Conservation (phyloP, 2,797 vertebrate genomes). For the Melanotaenia pygmaea region DNA sequence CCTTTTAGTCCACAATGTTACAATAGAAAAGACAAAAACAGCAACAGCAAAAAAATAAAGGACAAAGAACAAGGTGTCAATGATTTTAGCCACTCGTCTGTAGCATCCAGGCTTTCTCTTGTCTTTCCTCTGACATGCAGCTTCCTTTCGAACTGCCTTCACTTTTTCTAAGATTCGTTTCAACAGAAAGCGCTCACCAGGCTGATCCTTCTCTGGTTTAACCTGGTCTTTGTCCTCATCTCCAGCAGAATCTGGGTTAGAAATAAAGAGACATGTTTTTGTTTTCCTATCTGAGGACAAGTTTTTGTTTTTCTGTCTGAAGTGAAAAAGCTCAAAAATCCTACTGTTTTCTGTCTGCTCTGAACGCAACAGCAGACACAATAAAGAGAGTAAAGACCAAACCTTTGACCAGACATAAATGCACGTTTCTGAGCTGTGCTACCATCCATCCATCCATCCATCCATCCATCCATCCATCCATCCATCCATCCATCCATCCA, state of each 20-base stretch:
- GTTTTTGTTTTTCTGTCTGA: no score
- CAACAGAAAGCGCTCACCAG: neutral
- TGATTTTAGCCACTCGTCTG: slow-evolving; percentile 21
- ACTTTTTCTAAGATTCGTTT: slow-evolving; percentile 63
- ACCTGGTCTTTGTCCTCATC: neutral
- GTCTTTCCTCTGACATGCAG: neutral
- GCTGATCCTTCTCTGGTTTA: neutral
- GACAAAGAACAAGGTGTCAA: slow-evolving; percentile 46
- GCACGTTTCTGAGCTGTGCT: no score
- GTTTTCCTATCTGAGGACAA: no score
- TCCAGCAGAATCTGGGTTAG: slow-evolving; percentile 23
- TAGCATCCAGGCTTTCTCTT: slow-evolving; percentile 3
- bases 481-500: no score
- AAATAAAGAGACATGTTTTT: no score
- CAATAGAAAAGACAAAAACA: neutral
- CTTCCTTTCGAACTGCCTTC: slow-evolving; percentile 30
- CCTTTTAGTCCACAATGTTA: neutral
- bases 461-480: no score
- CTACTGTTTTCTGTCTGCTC: no score
- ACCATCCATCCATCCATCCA: no score
- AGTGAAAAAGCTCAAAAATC: no score
- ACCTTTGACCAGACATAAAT: no score
- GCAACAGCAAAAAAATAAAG: slow-evolving; percentile 20
- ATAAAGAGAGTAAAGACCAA: no score
- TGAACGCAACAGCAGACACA: no score